Evolutionary conservation across 2,113 vertebrate species (phyloP).

Genomic region (Mugil cephalus): DNA sequence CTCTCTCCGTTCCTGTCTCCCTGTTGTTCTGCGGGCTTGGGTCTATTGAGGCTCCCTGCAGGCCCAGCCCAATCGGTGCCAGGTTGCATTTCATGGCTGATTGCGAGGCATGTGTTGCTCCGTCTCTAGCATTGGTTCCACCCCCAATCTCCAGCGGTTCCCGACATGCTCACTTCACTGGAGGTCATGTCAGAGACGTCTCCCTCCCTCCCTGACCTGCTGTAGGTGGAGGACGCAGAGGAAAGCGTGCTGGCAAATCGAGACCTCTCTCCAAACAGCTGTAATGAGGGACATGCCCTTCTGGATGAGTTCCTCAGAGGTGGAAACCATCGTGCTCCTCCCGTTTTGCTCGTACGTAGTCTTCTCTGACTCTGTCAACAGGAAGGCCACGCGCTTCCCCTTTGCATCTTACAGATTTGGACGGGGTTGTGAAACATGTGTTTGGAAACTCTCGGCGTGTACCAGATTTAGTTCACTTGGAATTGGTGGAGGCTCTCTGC

Average conservation of each 20-base stretch:
- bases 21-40: constrained; percentile 52
- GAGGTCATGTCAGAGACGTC: constrained; percentile 77
- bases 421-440: constrained; percentile 63
- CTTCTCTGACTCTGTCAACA: constrained; percentile 43
- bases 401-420: constrained; percentile 46
- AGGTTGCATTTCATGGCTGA: constrained; percentile 81
- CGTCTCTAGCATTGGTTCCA: constrained; percentile 62
- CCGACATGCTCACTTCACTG: constrained; percentile 69
- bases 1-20: constrained; percentile 31
- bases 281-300: constrained; percentile 76
- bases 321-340: constrained; percentile 58
- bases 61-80: constrained; percentile 71
- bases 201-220: constrained; percentile 66
- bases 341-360: constrained; percentile 29
- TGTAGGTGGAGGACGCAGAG: constrained; percentile 58
- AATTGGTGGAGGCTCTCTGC: constrained; percentile 41
- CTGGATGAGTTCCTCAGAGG: constrained; percentile 61
- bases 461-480: constrained; percentile 45
- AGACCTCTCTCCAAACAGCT: constrained; percentile 64
- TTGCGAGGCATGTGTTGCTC: constrained; percentile 74
- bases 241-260: constrained; percentile 37
- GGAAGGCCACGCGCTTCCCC: constrained; percentile 29
- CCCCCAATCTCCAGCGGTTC: constrained; percentile 73
- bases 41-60: constrained; percentile 69
- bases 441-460: constrained; percentile 53